A percentile compares a stretch with the other conserved stretches of the same genome.
Evolutionary conservation across 2,888 invertebrate species (phyloP).

Genomic region (Trypoxylon attenuatum): DNA sequence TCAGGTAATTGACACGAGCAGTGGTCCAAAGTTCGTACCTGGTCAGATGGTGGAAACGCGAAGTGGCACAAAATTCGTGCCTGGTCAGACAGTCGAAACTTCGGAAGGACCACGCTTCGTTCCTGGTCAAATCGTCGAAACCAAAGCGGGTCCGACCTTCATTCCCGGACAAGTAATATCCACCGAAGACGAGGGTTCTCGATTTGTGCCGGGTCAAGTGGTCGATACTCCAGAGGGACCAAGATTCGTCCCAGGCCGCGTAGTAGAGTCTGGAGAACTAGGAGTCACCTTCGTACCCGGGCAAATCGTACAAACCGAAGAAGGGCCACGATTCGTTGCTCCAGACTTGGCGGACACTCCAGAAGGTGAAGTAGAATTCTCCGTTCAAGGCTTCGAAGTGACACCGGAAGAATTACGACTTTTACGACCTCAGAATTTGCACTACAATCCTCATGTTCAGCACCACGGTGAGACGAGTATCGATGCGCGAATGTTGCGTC

Average conservation of each 20-base stretch:
- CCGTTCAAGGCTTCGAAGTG: slow-evolving; percentile 82
- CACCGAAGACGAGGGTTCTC: slow-evolving; percentile 77
- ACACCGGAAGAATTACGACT: slow-evolving; percentile 75
- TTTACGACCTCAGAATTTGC: slow-evolving; percentile 71
- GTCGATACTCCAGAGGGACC: slow-evolving; percentile 84
- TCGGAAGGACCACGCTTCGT: slow-evolving; percentile 84
- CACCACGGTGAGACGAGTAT: slow-evolving; percentile 79
- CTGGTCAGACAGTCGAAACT: slow-evolving; percentile 84
- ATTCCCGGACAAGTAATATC: slow-evolving; percentile 86
- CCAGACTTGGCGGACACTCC: slow-evolving; percentile 82
- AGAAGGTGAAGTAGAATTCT: slow-evolving; percentile 81
- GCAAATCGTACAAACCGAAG: slow-evolving; percentile 76
- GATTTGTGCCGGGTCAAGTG: slow-evolving; percentile 80
- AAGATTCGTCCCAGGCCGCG: slow-evolving; percentile 77
- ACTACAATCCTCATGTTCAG: slow-evolving; percentile 59
- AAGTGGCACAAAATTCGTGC: slow-evolving; percentile 80
- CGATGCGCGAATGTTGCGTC: slow-evolving; percentile 80
- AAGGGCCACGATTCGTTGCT: slow-evolving; percentile 80
- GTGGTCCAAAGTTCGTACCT: slow-evolving; percentile 84
- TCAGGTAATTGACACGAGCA: slow-evolving; percentile 82
- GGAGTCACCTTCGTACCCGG: slow-evolving; percentile 76
- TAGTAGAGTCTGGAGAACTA: slow-evolving; percentile 75
- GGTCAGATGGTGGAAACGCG: slow-evolving; percentile 85
- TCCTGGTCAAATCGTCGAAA: slow-evolving; percentile 86
- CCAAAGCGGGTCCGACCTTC: slow-evolving; percentile 84